A percentile compares a stretch with the other conserved stretches of the same genome.
phyloP scores from a whole-genome alignment of 2,888 invertebrate genomes.

The Chaetogeoica ovagalla region DNA sequence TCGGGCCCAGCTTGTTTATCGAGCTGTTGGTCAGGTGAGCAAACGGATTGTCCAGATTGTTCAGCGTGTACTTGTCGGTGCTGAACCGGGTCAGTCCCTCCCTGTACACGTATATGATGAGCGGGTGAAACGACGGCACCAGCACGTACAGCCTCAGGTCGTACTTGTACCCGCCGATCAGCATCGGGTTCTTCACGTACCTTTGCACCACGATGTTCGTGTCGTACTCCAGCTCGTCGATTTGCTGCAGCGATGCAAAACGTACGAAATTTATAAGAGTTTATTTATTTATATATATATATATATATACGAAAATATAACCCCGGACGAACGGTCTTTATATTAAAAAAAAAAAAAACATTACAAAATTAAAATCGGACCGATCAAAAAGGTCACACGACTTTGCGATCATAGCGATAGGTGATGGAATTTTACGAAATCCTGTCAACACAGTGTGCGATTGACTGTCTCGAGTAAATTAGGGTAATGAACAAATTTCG shows the following conservation, averaged over 20 bases:
- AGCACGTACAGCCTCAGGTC: constrained; percentile 88
- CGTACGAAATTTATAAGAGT: neutral
- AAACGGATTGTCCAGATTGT: constrained; percentile 80
- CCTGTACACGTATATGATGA: constrained; percentile 84
- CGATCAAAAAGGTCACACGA: too few relatives aligned
- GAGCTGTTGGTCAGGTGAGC: constrained; percentile 90
- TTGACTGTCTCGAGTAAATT: too few relatives aligned
- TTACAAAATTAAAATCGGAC: too few relatives aligned
- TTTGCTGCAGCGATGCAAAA: constrained; percentile 63
- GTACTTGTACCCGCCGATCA: constrained; percentile 89
- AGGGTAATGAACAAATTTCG: too few relatives aligned
- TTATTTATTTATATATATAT: neutral
- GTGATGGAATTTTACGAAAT: too few relatives aligned
- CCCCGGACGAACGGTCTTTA: too few relatives aligned
- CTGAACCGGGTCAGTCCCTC: constrained; percentile 81
- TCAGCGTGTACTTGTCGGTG: constrained; percentile 81
- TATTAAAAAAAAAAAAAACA: too few relatives aligned
- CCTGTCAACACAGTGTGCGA: too few relatives aligned
- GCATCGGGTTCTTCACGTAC: constrained; percentile 75
- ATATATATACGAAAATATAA: too few relatives aligned
- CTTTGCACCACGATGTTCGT: constrained; percentile 78
- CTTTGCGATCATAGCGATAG: too few relatives aligned
- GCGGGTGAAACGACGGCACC: constrained; percentile 82
- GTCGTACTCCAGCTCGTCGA: constrained; percentile 77
- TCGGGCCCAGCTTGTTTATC: constrained; percentile 83